Evolutionary conservation across 2,888 invertebrate genomes (phyloP), one percentile per base, ranked within the genome.

Genomic region (Acrobasis consociella): DNA sequence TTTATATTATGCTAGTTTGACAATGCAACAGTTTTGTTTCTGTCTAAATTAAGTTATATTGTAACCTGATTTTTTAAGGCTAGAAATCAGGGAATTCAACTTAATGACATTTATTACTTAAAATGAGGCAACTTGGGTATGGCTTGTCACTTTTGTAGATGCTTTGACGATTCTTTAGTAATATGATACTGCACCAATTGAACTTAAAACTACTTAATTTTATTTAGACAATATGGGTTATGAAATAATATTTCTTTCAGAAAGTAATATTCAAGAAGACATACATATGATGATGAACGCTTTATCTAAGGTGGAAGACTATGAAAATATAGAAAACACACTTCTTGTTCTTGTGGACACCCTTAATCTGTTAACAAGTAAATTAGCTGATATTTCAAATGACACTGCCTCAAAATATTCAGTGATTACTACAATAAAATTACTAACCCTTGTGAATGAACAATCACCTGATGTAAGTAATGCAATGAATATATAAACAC

Each of bases 81-180:
- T 67, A 68, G 62, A 71, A 73, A 64, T 65, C 65, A 69, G 69
- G 65, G 39, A 13, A 9, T 37, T 10, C 37, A 8, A 16, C 60
- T 17, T 66, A 75, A 80, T 78, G 75, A 82, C 72, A 82, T 65
- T 63, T 59, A 42, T 42, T n/a, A 58, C 58, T 64, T 22, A 80
- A n/a, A n/a, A 79, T 67, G 81, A 65, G 85, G 86, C 83, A 81
- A 83, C 82, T 83, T 82, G 78, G 85, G 85, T 83, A 72, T 64
- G 70, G 82, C 81, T 80, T 73, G 75, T 78, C 73, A 75, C 77
- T 73, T 61, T 74, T 74, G 74, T 67, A 72, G 78, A 78, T 74
- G 77, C 81, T 78, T 49, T 87, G 87, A 86, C 80, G 87, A 83
- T 72, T 80, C 87, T 86, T 87, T 87, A 86, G 87, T 86, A 86